phyloP scores from a whole-genome alignment of 2,888 invertebrate genomes.

The Cephus pygmeus region DNA sequence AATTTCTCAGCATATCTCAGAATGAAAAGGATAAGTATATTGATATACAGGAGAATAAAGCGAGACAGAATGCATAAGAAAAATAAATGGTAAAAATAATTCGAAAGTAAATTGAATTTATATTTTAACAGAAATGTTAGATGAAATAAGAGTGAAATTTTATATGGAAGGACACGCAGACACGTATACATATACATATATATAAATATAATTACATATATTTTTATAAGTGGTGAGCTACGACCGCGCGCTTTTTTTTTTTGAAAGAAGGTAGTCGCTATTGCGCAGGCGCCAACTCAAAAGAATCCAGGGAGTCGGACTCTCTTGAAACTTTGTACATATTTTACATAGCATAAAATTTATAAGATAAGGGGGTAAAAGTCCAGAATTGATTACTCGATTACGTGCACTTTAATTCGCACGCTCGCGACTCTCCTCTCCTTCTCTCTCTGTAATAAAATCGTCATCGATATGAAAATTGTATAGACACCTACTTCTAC shows the following conservation, averaged over 20 bases:
- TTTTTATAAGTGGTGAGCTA: conserved; percentile 42
- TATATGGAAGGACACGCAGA: conserved; percentile 29
- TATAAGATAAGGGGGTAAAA: conserved; percentile 19
- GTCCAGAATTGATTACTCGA: conserved; percentile 33
- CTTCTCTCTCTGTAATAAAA: conserved; percentile 12
- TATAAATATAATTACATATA: conserved; percentile 20
- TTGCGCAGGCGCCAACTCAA: conserved; percentile 16
- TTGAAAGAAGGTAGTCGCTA: conserved; percentile 25
- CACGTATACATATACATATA: too few relatives aligned
- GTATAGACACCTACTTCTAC: conserved; percentile 21
- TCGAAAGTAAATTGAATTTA: conserved; percentile 33
- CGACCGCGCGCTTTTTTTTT: conserved; percentile 17
- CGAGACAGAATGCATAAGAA: not conserved
- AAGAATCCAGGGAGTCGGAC: conserved; percentile 22
- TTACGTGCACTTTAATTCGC: conserved; percentile 22
- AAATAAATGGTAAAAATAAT: not conserved
- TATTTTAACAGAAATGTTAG: conserved; percentile 32
- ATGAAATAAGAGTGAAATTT: conserved; percentile 40
- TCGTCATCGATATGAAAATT: conserved; percentile 6
- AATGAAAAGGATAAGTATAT: not conserved
- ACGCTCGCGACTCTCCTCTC: conserved; percentile 36
- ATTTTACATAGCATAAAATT: conserved; percentile 31
- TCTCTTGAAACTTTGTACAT: conserved; percentile 35
- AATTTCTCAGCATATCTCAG: not conserved
- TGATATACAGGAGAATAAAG: not conserved